Percentiles rank a stretch among this genome's conserved stretches.
These are phyloP conservation scores for Furcula furcula DNA, from an alignment of 2,888 invertebrate species.

Conservation along the genomic window DNA sequence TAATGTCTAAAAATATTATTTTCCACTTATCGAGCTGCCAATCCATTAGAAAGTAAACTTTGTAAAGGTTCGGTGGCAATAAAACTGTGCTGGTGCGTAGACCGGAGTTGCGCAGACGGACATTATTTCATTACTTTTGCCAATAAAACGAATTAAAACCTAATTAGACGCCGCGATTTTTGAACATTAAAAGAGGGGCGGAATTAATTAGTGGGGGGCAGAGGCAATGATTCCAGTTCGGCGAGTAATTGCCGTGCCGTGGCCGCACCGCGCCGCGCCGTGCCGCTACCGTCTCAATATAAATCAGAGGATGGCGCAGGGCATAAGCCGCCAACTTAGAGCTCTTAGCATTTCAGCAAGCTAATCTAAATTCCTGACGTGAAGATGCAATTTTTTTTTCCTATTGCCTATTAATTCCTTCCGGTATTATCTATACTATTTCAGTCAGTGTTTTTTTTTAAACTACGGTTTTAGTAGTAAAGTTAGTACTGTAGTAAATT, in stretches of 20 bases:
- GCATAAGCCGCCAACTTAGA: slow-evolving; percentile 11
- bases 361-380: too few species aligned
- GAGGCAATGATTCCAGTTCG: slow-evolving; percentile 74
- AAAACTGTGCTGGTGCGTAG: slow-evolving; percentile 42
- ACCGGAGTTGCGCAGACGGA: slow-evolving; percentile 46
- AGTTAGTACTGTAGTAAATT: too few species aligned
- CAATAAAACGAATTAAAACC: slow-evolving; percentile 81
- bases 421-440: too few species aligned
- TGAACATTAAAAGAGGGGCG: slow-evolving; percentile 78
- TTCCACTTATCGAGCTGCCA: slow-evolving; percentile 7
- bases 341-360: too few species aligned
- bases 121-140: slow-evolving; percentile 71
- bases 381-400: too few species aligned
- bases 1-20: slow-evolving; percentile 15
- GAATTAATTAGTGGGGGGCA: slow-evolving; percentile 79
- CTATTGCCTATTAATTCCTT: too few species aligned
- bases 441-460: too few species aligned
- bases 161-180: slow-evolving; percentile 80
- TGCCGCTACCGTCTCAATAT: slow-evolving; percentile 59
- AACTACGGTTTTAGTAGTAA: too few species aligned
- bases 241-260: slow-evolving; percentile 67
- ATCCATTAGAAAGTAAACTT: slow-evolving; percentile 29
- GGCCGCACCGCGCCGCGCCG: too few species aligned
- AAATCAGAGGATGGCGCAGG: slow-evolving; percentile 43
- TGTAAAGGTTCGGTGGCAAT: slow-evolving; percentile 34